Base-by-base conservation (phyloP, 2,797 vertebrate species). In the Sebastes variabilis region DNA sequence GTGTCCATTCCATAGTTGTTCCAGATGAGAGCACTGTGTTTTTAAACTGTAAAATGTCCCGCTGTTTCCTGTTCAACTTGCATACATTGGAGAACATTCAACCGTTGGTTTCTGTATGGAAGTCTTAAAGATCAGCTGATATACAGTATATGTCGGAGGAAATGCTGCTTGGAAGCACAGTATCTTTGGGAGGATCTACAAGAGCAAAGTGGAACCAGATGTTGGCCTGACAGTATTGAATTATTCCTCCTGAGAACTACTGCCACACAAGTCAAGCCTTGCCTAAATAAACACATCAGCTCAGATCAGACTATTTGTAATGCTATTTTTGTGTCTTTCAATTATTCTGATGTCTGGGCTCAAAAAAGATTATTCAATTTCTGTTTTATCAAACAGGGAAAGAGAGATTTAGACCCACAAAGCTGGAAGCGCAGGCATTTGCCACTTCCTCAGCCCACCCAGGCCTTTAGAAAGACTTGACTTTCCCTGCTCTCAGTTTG, bases 121-220 rank as follows among this genome's bases (percentile, higher is more conserved):
- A 49, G 36, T 58, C 30, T 66, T 49, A 25, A 22, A 32, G 12
- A 25, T 67, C 27, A 52, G 20, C 14, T 56, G 72, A 69, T 1
- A 7, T 24, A 46, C 42, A 46, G 42, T 8, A 29, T 52, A 29
- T 8, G 4, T 32, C 29, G 62, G 4, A 22, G 70, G 10, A 24
- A 46, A 22, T 49, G 34, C 27, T 62, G 32, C 60, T 25, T 34
- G 1, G 3, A 54, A 54, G 20, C 9, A 22, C n/a, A 22, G 49
- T 22, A 54, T 54, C 49, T 34, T 4, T 64, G 27, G 16, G 13
- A 27, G 46, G 61, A 71, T 62, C 2, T 13, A 22, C 56, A 38
- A 34, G 49, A 25, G 25, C 27, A 60, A 36, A 78, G 42, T 66
- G 46, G 12, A 80, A 69, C 38, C 68, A 55, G 58, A 71, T 75